Percentiles rank a stretch among this genome's conserved stretches.
These are phyloP conservation scores for Thamnophis elegans DNA, from an alignment of 2,797 vertebrate species.

Conservation along the genomic window DNA sequence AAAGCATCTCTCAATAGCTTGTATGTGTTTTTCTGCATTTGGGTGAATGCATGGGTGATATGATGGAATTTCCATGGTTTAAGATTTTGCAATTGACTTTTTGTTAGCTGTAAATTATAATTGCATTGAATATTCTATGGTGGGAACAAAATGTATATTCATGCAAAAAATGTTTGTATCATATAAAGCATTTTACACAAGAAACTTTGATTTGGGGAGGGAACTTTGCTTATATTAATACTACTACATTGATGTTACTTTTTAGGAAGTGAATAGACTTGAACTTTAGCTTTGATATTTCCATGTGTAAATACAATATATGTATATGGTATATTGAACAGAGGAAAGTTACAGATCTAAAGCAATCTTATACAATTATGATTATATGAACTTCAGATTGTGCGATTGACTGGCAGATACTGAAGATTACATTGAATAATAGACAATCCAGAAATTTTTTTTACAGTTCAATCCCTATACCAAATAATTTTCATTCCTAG, in stretches of 20 bases:
- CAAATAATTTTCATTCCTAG: background rate
- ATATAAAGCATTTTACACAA: background rate
- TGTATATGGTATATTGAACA: background rate
- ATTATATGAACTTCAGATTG: background rate
- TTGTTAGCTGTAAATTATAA: background rate
- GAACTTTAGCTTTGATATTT: background rate
- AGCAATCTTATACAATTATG: background rate
- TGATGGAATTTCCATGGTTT: background rate
- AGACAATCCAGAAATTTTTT: background rate
- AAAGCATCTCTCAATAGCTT: background rate
- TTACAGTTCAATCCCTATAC: background rate
- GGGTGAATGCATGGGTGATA: background rate
- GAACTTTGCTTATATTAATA: background rate
- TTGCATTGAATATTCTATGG: background rate
- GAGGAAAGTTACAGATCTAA: background rate
- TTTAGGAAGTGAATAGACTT: background rate
- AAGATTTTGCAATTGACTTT: background rate
- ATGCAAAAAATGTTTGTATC: background rate
- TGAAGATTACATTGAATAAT: background rate
- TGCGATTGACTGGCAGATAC: background rate
- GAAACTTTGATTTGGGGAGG: background rate
- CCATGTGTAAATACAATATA: background rate
- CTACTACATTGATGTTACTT: background rate
- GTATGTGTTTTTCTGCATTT: background rate
- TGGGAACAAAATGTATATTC: background rate